phyloP scores from a whole-genome alignment of 2,797 vertebrate species.

The Poeciliopsis presidionis region DNA sequence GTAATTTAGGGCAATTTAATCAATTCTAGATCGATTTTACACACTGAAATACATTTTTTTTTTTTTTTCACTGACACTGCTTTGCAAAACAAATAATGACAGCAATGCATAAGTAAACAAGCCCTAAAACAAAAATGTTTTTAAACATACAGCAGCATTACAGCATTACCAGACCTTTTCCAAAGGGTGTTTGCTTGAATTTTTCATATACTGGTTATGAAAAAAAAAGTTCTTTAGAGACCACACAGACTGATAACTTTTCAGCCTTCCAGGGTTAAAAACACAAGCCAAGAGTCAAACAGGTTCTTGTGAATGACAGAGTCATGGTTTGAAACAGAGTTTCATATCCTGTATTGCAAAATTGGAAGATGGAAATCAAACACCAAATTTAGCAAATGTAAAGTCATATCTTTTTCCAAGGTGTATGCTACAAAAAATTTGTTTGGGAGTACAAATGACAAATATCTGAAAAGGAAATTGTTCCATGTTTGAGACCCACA shows the following conservation, averaged over 20 bases:
- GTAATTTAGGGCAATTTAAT: not conserved
- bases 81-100: not conserved
- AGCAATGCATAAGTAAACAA: not conserved
- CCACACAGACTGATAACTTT: not conserved
- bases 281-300: not conserved
- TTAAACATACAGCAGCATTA: not conserved
- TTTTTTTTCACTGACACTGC: too few relatives aligned
- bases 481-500: not conserved
- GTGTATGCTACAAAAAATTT: not conserved
- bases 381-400: not conserved
- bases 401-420: not conserved
- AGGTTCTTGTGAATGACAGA: not conserved
- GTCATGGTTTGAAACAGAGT: not conserved
- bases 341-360: not conserved
- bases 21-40: not conserved
- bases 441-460: not conserved
- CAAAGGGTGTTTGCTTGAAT: not conserved
- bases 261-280: not conserved
- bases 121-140: not conserved
- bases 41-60: not conserved
- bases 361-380: not conserved
- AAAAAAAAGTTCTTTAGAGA: not conserved
- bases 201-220: not conserved
- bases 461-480: not conserved
- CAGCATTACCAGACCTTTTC: not conserved